Base-by-base conservation (phyloP, 2,888 invertebrate genomes). In the Shargacucullia verbasci region DNA sequence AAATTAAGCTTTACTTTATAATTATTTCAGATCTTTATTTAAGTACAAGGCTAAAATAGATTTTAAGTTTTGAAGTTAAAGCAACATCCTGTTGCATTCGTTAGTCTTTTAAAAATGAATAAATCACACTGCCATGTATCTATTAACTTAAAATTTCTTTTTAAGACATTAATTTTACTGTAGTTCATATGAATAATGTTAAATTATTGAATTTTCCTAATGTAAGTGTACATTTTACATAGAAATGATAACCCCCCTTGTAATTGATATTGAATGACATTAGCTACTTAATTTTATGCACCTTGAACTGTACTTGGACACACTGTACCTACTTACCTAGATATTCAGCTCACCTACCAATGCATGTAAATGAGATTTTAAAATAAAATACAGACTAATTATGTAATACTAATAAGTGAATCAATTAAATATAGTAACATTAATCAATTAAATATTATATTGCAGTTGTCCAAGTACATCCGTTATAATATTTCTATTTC, bases 151-250 rank as follows among this genome's bases (percentile, higher is more conserved):
- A 41, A 52, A 59, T 71, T 65, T 62, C 20, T 59, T 66, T 77
- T 47, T 63, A 70, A 70, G 64, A 55, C 40, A 60, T 55, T 77
- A 61, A 65, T 59, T 72, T 66, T 68, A 65, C 41, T 70, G 59
- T 66, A 61, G 61, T 57, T 12, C 40, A 66, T 73, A 60, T 56
- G 33, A 58, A 57, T 75, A 69, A 64, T 27, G 13, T 63, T 74
- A 78, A 73, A 76, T 80, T 84, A 86, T 84, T 86, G 78, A 86
- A 86, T 82, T 82, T 82, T 80, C 74, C 52, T 76, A 76, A 70
- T 76, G 63, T 87, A 88, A 87, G 83, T 86, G 83, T 89, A 87
- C 78, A 84, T 82, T 86, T 80, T 82, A 83, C 70, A 80, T 87
- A 86, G 73, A 79, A 79, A 64, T 65, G 70, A 78, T 79, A 84